Percentiles rank a stretch among this genome's conserved stretches.
These are phyloP conservation scores for Bagarius yarrelli DNA, from an alignment of 2,113 vertebrate species.

Conservation along the genomic window DNA sequence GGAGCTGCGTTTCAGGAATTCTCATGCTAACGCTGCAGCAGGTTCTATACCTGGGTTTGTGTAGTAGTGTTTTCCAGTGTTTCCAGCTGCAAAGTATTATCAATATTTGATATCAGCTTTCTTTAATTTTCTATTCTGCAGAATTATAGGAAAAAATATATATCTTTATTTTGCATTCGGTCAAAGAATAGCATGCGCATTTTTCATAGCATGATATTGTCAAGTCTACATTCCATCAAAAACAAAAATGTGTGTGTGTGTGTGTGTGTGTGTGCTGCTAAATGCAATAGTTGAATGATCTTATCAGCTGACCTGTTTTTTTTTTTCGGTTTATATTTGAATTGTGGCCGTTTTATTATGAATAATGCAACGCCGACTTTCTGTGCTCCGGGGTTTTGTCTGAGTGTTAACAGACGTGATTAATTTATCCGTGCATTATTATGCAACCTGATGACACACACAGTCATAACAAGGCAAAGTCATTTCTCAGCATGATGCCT, in stretches of 20 bases:
- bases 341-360: constrained; percentile 24
- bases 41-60: not conserved
- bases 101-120: not conserved
- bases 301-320: constrained; percentile 4
- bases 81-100: not conserved
- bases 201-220: not conserved
- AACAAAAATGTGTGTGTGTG: constrained; percentile 1
- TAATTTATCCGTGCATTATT: constrained; percentile 21
- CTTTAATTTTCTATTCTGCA: not conserved
- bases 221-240: not conserved
- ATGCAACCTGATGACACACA: constrained; percentile 27
- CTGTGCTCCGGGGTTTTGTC: constrained; percentile 13
- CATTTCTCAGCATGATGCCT: not conserved
- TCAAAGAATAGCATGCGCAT: constrained; percentile 11
- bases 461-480: constrained; percentile 27
- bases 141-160: not conserved
- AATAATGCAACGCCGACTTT: constrained; percentile 27
- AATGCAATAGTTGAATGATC: not conserved
- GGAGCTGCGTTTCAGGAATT: not conserved
- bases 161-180: not conserved
- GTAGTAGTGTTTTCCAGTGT: not conserved
- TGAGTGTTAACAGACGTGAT: constrained; percentile 25
- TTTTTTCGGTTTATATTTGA: constrained; percentile 13
- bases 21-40: not conserved
- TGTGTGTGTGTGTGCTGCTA: not conserved